Evolutionary conservation across 2,113 vertebrate genomes (phyloP), one percentile per base, ranked within the genome.

Genomic region (Zosterops japonicus): DNA sequence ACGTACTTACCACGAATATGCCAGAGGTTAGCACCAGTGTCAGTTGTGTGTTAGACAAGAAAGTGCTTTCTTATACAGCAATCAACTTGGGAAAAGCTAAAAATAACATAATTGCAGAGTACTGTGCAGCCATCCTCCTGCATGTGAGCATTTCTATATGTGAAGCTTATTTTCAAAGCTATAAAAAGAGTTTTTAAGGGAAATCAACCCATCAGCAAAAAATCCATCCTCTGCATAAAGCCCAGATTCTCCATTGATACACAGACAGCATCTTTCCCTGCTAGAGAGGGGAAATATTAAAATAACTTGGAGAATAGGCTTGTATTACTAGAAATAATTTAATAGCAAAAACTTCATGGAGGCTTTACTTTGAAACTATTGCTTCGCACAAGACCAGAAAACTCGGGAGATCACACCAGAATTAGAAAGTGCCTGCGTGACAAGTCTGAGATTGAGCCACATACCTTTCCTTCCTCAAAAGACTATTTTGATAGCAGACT

Each of bases 401-500:
- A 75, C 49, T 41, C n/a, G 21, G 17, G 61, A 93, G n/a, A 88
- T 59, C 41, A 55, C 61, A 87, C 7, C 41, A 74, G 71, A 83
- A 83, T 78, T 92, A 96, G 79, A 91, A 95, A 88, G 50, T 1
- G 9, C 33, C 39, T 47, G 44, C 1, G 1, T 68, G 63, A 64
- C 71, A 60, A 59, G 69, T 78, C 71, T 90, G 85, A 91, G 67
- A 87, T 21, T 68, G 52, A 96, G 53, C 65, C 84, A 77, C 47
- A 53, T 31, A 76, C 35, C 42, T 74, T 79, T 65, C 82, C 64
- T 90, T 91, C 81, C 84, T 68, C 68, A 88, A 87, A 91, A 95
- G 52, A 59, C 55, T 91, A 46, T 93, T 83, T 50, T 83, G 82
- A 91, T 72, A 87, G 50, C 59, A 80, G 93, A 83, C 76, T 93